These are phyloP conservation scores for Ectemnius cavifrons DNA, from an alignment of 2,888 invertebrate species.

Conservation along the genomic window DNA sequence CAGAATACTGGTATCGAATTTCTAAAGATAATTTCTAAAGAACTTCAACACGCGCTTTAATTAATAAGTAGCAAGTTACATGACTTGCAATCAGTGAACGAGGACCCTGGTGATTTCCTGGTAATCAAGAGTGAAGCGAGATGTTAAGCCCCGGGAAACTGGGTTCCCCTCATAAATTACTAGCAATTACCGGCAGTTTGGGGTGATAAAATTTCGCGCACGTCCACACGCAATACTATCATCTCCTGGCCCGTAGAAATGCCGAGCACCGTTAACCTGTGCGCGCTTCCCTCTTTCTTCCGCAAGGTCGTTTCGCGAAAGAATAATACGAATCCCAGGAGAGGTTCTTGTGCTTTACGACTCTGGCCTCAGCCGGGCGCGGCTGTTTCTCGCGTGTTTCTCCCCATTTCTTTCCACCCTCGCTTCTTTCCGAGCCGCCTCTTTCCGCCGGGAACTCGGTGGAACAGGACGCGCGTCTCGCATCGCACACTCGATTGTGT, in stretches of 20 bases:
- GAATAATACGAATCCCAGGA: slow-evolving; percentile 60
- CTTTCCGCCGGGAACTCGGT: slow-evolving; percentile 7
- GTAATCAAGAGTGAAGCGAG: not conserved
- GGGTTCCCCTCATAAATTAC: slow-evolving; percentile 53
- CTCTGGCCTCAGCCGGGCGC: slow-evolving; percentile 26
- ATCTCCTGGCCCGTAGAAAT: not conserved
- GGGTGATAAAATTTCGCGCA: slow-evolving; percentile 28
- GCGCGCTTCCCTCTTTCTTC: slow-evolving; percentile 24
- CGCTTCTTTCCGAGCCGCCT: slow-evolving; percentile 12
- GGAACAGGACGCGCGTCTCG: not conserved
- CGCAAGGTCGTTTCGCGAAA: slow-evolving; percentile 56
- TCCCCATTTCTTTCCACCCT: slow-evolving; percentile 26
- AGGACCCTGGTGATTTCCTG: too few species aligned
- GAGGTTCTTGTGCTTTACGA: slow-evolving; percentile 57
- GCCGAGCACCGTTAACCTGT: slow-evolving; percentile 12
- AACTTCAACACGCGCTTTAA: too few species aligned
- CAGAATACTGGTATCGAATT: too few species aligned
- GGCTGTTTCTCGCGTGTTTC: slow-evolving; percentile 25
- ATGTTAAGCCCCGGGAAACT: slow-evolving; percentile 14
- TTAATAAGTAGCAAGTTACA: too few species aligned
- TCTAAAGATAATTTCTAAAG: too few species aligned
- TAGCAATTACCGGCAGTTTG: slow-evolving; percentile 48
- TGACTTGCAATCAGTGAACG: too few species aligned
- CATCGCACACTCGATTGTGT: slow-evolving; percentile 48
- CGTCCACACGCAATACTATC: slow-evolving; percentile 19